These are phyloP conservation scores for Harpagoxenus sublaevis DNA, from an alignment of 2,888 invertebrate genomes.

Conservation along the genomic window DNA sequence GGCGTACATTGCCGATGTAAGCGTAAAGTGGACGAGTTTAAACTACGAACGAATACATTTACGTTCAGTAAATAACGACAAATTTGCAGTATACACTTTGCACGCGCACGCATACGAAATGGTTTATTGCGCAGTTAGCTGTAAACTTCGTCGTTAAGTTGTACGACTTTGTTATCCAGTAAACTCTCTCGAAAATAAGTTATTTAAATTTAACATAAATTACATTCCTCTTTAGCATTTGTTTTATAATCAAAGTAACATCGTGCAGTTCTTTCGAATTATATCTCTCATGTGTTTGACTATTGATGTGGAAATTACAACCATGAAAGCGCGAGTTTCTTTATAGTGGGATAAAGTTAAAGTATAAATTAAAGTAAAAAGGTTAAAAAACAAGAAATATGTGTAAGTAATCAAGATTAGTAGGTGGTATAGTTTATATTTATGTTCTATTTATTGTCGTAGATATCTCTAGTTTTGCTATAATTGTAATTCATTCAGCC, in stretches of 20 bases:
- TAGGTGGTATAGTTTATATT: background rate
- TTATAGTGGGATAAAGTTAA: background rate
- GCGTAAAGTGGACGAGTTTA: background rate
- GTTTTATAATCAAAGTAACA: background rate
- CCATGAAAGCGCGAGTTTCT: background rate
- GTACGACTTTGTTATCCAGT: background rate
- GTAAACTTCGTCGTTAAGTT: background rate
- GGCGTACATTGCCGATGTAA: background rate
- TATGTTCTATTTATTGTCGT: background rate
- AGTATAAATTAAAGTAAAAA: background rate
- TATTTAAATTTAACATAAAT: background rate
- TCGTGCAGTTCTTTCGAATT: background rate
- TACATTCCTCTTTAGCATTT: background rate
- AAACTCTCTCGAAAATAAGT: background rate
- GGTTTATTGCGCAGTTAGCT: background rate
- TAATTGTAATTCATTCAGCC: background rate
- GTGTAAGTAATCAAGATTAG: background rate
- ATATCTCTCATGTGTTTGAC: background rate
- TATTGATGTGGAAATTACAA: constrained; percentile 19
- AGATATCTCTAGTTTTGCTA: background rate
- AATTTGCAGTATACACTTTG: background rate
- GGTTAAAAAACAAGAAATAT: background rate
- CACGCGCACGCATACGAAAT: background rate
- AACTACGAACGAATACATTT: background rate
- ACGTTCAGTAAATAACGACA: constrained; percentile 15